A percentile compares a stretch with the other conserved stretches of the same genome.
Conservation (phyloP, 2,113 vertebrate genomes). For the Aptenodytes patagonicus region DNA sequence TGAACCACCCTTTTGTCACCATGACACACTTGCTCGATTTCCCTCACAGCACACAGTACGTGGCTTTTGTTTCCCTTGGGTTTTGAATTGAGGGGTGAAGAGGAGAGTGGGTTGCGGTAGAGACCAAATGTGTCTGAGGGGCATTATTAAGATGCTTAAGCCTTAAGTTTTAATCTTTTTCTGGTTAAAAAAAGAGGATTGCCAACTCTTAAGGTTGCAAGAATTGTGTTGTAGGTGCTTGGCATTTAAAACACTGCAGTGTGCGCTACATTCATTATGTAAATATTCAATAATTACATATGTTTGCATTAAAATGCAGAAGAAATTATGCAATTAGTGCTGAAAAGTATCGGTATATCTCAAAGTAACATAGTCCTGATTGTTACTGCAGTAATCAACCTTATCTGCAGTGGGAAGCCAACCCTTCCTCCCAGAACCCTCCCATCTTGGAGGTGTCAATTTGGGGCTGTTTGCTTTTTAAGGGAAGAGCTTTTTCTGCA, state of each 20-base stretch:
- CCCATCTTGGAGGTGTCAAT: not conserved
- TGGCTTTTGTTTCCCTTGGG: not conserved
- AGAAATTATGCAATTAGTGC: slow-evolving; percentile 38
- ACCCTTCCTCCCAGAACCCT: not conserved
- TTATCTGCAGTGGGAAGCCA: not conserved
- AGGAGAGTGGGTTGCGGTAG: not conserved
- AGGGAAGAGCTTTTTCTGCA: not conserved
- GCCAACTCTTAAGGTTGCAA: not conserved
- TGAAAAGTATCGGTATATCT: slow-evolving; percentile 31
- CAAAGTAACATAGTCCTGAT: not conserved
- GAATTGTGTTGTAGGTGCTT: slow-evolving; percentile 19
- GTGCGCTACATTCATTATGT: slow-evolving; percentile 50
- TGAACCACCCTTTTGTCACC: slow-evolving; percentile 96
- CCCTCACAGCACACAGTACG: slow-evolving; percentile 96
- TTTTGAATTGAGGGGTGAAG: not conserved
- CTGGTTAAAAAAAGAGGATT: not conserved
- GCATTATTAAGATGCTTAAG: not conserved
- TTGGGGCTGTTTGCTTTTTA: not conserved
- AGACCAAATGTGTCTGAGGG: not conserved
- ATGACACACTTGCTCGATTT: slow-evolving; percentile 97
- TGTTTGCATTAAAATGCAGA: slow-evolving; percentile 53
- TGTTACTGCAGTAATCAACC: slow-evolving; percentile 34
- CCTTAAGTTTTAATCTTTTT: not conserved
- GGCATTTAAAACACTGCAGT: not conserved
- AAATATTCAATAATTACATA: slow-evolving; percentile 48